phyloP scores from a whole-genome alignment of 2,113 vertebrate genomes.

The Hippocampus barbouri region DNA sequence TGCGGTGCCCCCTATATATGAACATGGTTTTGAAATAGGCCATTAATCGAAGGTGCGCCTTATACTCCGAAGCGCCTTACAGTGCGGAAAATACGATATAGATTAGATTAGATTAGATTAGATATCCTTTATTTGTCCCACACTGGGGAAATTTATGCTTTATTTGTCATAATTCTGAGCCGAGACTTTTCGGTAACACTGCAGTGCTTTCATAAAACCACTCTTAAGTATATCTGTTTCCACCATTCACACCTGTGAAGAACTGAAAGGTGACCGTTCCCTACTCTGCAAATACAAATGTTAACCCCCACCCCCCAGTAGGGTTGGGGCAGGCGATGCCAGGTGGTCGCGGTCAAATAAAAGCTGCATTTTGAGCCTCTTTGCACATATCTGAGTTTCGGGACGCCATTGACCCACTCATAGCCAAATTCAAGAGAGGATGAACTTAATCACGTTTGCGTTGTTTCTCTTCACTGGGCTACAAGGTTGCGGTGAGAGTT shows the following conservation, averaged over 20 bases:
- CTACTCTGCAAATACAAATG: neutral
- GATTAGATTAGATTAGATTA: too few relatives aligned
- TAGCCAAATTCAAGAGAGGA: constrained; percentile 18
- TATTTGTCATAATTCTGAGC: neutral
- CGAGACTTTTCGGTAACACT: neutral
- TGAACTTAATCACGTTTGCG: constrained; percentile 42
- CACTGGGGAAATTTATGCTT: too few relatives aligned
- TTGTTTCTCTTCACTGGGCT: constrained; percentile 47
- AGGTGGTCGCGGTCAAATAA: constrained; percentile 19
- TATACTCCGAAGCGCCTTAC: too few relatives aligned
- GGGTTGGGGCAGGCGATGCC: constrained; percentile 10
- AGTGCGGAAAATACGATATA: neutral
- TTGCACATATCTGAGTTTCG: constrained; percentile 11
- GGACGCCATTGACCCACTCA: neutral
- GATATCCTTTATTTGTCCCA: too few relatives aligned
- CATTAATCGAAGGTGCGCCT: too few relatives aligned
- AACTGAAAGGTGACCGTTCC: constrained; percentile 28
- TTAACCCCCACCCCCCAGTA: constrained; percentile 3
- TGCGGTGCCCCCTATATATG: too few relatives aligned
- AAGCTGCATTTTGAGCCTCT: constrained; percentile 11
- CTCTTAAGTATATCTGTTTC: neutral
- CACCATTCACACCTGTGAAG: constrained; percentile 15
- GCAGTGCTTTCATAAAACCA: neutral
- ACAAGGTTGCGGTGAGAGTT: constrained; percentile 53
- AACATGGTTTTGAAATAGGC: too few relatives aligned